Evolutionary conservation across 2,797 vertebrate genomes (phyloP).

Genomic region (Silurus aristotelis): DNA sequence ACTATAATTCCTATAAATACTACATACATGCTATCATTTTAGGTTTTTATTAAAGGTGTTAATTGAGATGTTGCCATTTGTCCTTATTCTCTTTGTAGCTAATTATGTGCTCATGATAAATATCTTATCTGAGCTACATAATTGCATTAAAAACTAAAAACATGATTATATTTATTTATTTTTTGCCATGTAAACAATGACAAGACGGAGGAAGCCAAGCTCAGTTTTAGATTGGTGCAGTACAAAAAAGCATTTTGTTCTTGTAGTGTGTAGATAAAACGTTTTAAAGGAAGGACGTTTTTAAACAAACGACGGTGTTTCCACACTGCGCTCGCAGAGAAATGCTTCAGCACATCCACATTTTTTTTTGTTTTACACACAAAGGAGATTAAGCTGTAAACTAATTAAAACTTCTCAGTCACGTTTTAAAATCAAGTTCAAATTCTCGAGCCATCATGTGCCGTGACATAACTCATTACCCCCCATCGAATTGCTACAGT

Average conservation of each 20-base stretch:
- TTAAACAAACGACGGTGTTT: background rate
- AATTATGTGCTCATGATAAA: background rate
- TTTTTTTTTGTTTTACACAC: background rate
- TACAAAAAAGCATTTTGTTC: background rate
- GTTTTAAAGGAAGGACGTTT: background rate
- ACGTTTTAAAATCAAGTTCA: slow-evolving; percentile 16
- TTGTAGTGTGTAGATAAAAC: background rate
- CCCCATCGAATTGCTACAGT: slow-evolving; percentile 31
- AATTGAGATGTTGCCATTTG: background rate
- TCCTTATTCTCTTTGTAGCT: background rate
- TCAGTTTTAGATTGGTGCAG: background rate
- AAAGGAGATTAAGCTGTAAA: background rate
- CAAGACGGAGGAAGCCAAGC: background rate
- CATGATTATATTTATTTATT: background rate
- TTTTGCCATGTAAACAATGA: background rate
- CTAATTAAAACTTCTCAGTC: slow-evolving; percentile 26
- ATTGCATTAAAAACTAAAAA: background rate
- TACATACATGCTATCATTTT: too few relatives aligned
- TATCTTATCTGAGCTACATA: background rate
- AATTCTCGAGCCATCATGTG: background rate
- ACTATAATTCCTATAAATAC: too few relatives aligned
- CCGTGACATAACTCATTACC: background rate
- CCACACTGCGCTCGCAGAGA: too few relatives aligned
- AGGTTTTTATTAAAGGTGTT: background rate
- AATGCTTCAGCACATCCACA: background rate